Conservation (phyloP, 2,888 invertebrate genomes). For the Tortrix viridana region DNA sequence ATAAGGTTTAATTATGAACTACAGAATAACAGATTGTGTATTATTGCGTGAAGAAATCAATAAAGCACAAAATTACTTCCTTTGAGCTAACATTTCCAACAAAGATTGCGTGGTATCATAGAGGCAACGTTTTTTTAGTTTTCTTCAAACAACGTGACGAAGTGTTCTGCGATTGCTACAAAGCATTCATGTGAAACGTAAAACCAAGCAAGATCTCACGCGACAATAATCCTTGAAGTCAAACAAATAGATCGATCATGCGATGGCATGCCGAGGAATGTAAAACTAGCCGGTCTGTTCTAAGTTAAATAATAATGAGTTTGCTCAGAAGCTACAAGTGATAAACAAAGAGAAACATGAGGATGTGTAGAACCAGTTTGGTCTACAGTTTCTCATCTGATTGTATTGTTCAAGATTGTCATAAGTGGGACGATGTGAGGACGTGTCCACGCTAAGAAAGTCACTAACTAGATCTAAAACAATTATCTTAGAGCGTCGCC, state of each 20-base stretch:
- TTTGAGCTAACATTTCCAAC: constrained; percentile 55
- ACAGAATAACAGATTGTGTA: constrained; percentile 56
- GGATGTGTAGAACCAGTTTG: background rate
- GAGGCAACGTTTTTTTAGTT: constrained; percentile 25
- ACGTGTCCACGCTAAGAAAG: constrained; percentile 47
- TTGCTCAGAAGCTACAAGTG: background rate
- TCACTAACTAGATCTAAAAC: constrained; percentile 40
- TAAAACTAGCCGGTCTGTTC: no score
- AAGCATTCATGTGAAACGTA: constrained; percentile 50
- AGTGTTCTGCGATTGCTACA: constrained; percentile 39
- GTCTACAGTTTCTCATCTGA: constrained; percentile 43
- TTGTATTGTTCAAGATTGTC: constrained; percentile 47
- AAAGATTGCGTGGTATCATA: constrained; percentile 45
- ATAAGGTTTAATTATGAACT: constrained; percentile 65
- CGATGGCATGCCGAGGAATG: no score
- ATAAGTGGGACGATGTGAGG: constrained; percentile 7
- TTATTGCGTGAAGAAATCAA: constrained; percentile 67
- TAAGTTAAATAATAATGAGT: no score
- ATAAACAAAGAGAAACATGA: constrained; percentile 4
- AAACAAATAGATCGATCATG: background rate
- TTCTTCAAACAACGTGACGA: constrained; percentile 28
- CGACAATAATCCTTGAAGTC: constrained; percentile 22
- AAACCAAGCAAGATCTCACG: constrained; percentile 43
- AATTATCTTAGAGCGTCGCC: constrained; percentile 52
- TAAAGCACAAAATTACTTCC: constrained; percentile 77